Base-by-base conservation (phyloP, 2,888 invertebrate genomes). In the Portevinia maculata region DNA sequence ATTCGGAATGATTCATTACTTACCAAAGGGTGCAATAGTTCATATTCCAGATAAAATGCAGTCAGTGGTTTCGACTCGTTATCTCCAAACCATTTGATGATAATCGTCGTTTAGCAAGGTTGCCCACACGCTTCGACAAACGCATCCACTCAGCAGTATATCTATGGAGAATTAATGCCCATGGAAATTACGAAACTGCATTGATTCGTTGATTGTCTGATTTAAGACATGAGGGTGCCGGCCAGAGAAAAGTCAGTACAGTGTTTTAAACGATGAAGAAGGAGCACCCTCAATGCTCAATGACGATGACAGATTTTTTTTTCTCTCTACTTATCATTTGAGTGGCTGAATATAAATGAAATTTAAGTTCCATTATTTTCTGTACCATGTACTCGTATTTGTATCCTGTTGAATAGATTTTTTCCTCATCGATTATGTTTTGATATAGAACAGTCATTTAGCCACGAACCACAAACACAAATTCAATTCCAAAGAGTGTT, bases 281-380 rank as follows among this genome's bases (percentile, higher is more conserved):
- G 78, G 28, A 59, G 34, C 71, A 78, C 60, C 65, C 57, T 44
- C 17, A 44, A 62, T 75, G 39, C 57, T 44, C 17, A 44, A 62
- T 75, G 39, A 46, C 55, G 69, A 75, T 70, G 70, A 46, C 62
- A 81, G 81, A 71, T 71, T 83, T 50, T 75, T 59, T 55, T 15
- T 15, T 11, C 44, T 44, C 17, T 41, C 78, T 55, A 67, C 83
- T 83, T 83, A 83, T 73, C 71, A 67, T 67, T 55, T 78, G 62
- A 78, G 83, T 78, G 71, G 78, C 78, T 83, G 83, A 78, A 83
- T 83, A 83, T 83, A 78, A 83, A 78, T 73, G 78, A 71, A 83
- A 67, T 73, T 83, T 78, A 73, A 55, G 71, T 78, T 71, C 24
- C 67, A 62, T 78, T 57, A 37, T 65, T 76, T 11, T 55, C 37